phyloP scores from a whole-genome alignment of 2,888 invertebrate genomes.

The Frankliniella intonsa region DNA sequence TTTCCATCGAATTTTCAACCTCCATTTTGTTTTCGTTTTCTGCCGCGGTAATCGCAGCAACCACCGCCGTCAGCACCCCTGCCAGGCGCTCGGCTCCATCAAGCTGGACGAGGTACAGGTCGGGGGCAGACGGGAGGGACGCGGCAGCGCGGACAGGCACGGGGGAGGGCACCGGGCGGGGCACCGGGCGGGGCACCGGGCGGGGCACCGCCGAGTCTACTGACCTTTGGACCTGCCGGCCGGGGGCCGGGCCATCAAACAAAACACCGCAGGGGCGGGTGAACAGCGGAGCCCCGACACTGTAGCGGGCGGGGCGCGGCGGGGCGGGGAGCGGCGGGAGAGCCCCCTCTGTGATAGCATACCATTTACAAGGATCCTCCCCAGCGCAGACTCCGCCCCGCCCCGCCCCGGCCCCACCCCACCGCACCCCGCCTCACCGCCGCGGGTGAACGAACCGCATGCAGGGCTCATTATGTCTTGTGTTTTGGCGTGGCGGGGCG shows the following conservation, averaged over 20 bases:
- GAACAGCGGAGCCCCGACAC: too few species aligned
- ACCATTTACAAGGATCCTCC: neutral
- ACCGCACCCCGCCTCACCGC: neutral
- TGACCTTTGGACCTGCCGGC: neutral
- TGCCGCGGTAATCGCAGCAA: too few species aligned
- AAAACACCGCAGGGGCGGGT: neutral
- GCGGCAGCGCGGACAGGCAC: slow-evolving; percentile 13
- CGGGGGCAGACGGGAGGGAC: slow-evolving; percentile 11
- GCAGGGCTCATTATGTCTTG: neutral
- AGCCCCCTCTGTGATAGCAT: neutral
- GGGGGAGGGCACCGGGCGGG: slow-evolving; percentile 14
- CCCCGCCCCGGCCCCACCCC: neutral
- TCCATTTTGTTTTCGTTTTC: too few species aligned
- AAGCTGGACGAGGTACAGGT: too few species aligned
- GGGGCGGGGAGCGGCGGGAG: neutral
- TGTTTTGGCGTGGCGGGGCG: neutral
- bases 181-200: slow-evolving; percentile 30
- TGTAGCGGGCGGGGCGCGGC: too few species aligned
- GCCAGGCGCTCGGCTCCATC: neutral
- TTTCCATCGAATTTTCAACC: too few species aligned
- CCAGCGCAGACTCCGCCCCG: neutral
- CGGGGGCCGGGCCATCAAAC: neutral
- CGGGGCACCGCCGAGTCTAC: neutral
- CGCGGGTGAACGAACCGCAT: neutral
- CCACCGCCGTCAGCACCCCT: neutral